Evolutionary conservation across 2,888 invertebrate species (phyloP).

Genomic region (Tenodera sinensis): DNA sequence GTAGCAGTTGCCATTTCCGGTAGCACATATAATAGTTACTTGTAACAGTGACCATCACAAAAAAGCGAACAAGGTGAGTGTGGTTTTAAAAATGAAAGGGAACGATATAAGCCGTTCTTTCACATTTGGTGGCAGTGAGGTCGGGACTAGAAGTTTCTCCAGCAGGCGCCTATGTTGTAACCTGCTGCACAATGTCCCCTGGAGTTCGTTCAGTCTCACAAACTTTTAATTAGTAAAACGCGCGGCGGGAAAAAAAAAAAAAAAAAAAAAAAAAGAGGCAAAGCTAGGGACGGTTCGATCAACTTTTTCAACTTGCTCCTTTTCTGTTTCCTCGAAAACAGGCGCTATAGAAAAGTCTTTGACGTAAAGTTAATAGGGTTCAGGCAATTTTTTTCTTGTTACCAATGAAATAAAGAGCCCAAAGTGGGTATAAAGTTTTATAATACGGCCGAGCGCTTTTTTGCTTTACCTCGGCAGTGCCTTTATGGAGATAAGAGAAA

Average conservation of each 20-base stretch:
- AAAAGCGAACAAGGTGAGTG: neutral
- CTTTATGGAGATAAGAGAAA: neutral
- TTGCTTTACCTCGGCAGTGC: neutral
- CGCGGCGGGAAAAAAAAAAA: constrained; percentile 11
- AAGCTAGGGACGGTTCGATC: constrained; percentile 18
- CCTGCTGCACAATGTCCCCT: constrained; percentile 25
- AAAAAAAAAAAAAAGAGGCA: constrained; percentile 11
- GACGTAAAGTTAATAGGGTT: constrained; percentile 18
- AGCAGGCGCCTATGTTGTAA: constrained; percentile 7
- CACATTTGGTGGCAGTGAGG: constrained; percentile 15
- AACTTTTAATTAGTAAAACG: constrained; percentile 32
- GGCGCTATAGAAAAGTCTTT: constrained; percentile 16
- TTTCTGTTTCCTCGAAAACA: constrained; percentile 5
- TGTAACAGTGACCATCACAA: no score
- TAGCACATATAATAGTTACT: no score
- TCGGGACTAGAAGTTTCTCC: constrained; percentile 20
- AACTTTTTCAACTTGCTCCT: constrained; percentile 12
- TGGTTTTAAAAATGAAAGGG: neutral
- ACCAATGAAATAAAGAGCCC: neutral
- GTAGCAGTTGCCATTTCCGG: no score
- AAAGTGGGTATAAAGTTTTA: constrained; percentile 17
- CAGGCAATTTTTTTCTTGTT: neutral
- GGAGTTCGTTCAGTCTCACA: constrained; percentile 27
- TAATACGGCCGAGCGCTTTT: neutral
- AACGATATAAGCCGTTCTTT: neutral